Base-by-base conservation (phyloP, 2,113 vertebrate species). In the Corythaeola cristata region DNA sequence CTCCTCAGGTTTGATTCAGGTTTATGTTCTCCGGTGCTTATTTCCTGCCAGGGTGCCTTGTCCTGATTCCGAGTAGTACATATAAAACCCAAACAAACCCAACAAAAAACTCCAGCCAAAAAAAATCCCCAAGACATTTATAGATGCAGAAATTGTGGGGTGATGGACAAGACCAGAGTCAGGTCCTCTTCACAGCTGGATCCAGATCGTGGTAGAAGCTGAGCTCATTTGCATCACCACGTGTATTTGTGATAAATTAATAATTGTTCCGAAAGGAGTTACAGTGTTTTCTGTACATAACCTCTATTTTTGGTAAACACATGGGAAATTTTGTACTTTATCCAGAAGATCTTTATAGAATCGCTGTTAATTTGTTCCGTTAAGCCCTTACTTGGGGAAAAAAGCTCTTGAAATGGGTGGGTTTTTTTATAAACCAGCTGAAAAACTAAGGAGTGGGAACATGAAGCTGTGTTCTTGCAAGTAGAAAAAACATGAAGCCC, bases 151-250 rank as follows among this genome's bases (percentile, higher is more conserved):
- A 44, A n/a, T 67, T 10, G 15, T 8, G 30, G 6, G 26, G 52
- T 6, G n/a, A 37, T 49, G 41, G 41, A 44, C 41, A 44, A 44
- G 41, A 44, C 41, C 41, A 44, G 41, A 44, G 41, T 44, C 41
- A 44, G 41, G 41, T 44, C 15, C 32, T 6, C 19, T 53, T 8
- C 16, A 3, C 24, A 21, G 32, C 7, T 13, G 45, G 27, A 12
- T 27, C 55, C 9, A 5, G 74, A 15, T 5, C 4, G 2, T 8
- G 19, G 18, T 15, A 5, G 7, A 10, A 39, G 24, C 28, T 22
- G 9, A 27, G 17, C 12, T 66, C 1, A 0, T 22, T 35, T 9
- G 23, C 15, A 15, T 18, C 32, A 4, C 1, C 39, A 39, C 39
- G 3, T 15, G 15, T 79, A 5, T 62, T 50, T 64, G 2, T 55